These are phyloP conservation scores for Empis stercorea DNA, from an alignment of 2,888 invertebrate genomes.

Conservation along the genomic window DNA sequence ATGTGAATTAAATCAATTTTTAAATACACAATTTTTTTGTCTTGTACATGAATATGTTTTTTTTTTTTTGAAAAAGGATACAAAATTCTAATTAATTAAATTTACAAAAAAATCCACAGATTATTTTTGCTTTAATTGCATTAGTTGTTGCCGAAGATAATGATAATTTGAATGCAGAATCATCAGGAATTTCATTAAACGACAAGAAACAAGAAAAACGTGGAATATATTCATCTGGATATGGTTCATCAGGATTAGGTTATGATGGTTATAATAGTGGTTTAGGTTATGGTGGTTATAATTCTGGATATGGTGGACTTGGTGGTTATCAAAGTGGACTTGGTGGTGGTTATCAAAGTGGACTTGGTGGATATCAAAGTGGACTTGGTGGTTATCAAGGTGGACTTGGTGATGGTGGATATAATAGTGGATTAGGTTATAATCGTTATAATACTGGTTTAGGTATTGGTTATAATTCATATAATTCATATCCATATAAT, in stretches of 20 bases:
- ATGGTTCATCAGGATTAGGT: not conserved
- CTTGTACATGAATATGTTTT: no score
- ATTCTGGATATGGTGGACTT: not conserved
- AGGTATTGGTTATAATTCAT: not conserved
- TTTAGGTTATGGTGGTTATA: not conserved
- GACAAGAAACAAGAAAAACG: slow-evolving; percentile 9
- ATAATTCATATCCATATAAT: slow-evolving; percentile 2
- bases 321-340: slow-evolving; percentile 1
- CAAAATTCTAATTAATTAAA: no score
- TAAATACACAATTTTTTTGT: no score
- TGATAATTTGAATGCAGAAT: no score
- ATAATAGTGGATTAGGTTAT: slow-evolving; percentile 3
- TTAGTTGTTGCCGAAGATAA: no score
- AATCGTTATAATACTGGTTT: slow-evolving; percentile 1
- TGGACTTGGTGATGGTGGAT: not conserved
- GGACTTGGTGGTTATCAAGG: not conserved
- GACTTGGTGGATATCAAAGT: not conserved
- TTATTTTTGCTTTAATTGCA: no score
- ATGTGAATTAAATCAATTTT: no score
- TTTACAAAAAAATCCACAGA: no score
- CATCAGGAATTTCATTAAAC: not conserved
- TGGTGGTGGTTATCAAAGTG: not conserved
- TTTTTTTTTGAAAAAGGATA: no score
- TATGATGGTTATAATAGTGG: not conserved
- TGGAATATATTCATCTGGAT: slow-evolving; percentile 5